A percentile compares a stretch with the other conserved stretches of the same genome.
phyloP scores from a whole-genome alignment of 2,888 invertebrate species.

The Plemyria rubiginata region DNA sequence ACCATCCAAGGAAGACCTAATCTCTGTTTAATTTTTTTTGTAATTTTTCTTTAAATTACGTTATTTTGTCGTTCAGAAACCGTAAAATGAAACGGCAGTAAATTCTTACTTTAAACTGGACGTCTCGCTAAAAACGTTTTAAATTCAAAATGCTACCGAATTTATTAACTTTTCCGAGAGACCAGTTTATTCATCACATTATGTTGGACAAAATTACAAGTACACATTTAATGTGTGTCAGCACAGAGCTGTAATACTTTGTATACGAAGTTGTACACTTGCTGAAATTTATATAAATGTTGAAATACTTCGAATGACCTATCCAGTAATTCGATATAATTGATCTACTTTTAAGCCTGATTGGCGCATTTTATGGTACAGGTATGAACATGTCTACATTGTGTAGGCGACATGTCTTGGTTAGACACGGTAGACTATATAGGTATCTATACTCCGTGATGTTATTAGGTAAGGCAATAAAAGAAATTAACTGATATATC shows the following conservation, averaged over 20 bases:
- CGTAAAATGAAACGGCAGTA: slow-evolving; percentile 1
- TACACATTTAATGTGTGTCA: slow-evolving; percentile 11
- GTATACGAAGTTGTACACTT: slow-evolving; percentile 17
- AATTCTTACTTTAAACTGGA: slow-evolving; percentile 12
- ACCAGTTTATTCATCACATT: slow-evolving; percentile 6
- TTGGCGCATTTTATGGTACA: slow-evolving; percentile 2
- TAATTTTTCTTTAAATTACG: too few relatives aligned
- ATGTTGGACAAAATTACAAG: slow-evolving; percentile 9
- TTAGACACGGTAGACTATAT: too few relatives aligned
- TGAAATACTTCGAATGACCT: not conserved
- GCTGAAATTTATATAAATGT: slow-evolving; percentile 15
- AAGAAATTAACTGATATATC: not conserved
- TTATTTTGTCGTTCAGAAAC: not conserved
- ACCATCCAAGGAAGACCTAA: too few relatives aligned
- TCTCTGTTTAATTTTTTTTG: too few relatives aligned
- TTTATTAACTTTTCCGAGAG: slow-evolving; percentile 21
- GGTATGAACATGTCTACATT: slow-evolving; percentile 8
- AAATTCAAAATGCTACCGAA: slow-evolving; percentile 14
- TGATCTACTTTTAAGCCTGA: not conserved
- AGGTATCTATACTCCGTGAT: too few relatives aligned
- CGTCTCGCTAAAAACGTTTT: not conserved
- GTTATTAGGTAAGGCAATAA: not conserved
- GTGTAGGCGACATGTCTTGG: not conserved
- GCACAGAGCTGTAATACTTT: slow-evolving; percentile 5
- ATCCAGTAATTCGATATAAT: slow-evolving; percentile 11